These are phyloP conservation scores for Lethrus apterus DNA, from an alignment of 1,140 invertebrate species.

Conservation along the genomic window DNA sequence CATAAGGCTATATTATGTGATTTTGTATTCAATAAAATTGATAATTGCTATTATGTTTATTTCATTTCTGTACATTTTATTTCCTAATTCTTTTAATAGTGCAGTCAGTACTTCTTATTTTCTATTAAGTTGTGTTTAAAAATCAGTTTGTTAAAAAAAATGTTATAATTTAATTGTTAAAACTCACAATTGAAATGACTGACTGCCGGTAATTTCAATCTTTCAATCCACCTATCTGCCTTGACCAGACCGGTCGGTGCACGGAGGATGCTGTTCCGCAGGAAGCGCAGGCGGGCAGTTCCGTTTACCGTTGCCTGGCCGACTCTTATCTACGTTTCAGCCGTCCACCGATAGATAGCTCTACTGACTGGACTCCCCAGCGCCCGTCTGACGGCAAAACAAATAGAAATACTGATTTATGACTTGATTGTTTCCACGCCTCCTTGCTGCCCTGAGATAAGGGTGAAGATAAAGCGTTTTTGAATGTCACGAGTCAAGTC, in stretches of 20 bases:
- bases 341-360: slow-evolving; percentile 30
- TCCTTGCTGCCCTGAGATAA: slow-evolving; percentile 4
- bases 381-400: slow-evolving; percentile 13
- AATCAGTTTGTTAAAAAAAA: neutral
- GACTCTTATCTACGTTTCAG: slow-evolving; percentile 25
- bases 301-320: slow-evolving; percentile 24
- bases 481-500: slow-evolving; percentile 5
- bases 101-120: no score
- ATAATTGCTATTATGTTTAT: no score
- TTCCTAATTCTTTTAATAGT: no score
- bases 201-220: neutral
- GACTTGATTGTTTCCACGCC: slow-evolving; percentile 20
- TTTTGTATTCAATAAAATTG: no score
- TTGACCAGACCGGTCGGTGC: slow-evolving; percentile 10
- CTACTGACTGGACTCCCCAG: slow-evolving; percentile 18
- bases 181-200: neutral
- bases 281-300: slow-evolving; percentile 24
- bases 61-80: no score
- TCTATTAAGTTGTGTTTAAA: neutral
- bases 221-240: neutral
- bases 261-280: slow-evolving; percentile 22
- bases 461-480: slow-evolving; percentile 7
- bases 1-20: no score
- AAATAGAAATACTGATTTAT: slow-evolving; percentile 24
- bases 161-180: neutral